Base-by-base conservation (phyloP, 2,797 vertebrate species). In the Knipowitschia caucasica region DNA sequence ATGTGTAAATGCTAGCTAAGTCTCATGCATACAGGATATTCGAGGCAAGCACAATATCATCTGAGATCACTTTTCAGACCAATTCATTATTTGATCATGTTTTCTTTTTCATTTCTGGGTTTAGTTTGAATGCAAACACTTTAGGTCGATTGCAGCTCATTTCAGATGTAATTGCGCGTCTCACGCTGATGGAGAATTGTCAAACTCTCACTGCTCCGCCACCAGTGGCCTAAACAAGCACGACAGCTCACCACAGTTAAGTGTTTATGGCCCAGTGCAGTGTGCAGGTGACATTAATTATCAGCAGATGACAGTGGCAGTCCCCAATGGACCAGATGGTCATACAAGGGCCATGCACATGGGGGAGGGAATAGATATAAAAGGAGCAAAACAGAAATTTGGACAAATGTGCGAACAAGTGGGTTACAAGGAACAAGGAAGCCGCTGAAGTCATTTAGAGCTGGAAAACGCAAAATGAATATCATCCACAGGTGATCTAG, bases 251-350 rank as follows among this genome's bases (percentile, higher is more conserved):
- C 82, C 77, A 65, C 71, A 73, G 71, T 75, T 82, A 85, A 83
- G 89, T 91, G 87, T 88, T 81, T 89, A 90, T 77, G 66, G 77
- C 78, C 74, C 70, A 54, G 81, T 77, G 88, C 84, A 75, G 77
- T 55, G 77, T 86, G 91, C 94, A 95, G 93, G 93, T 95, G 93
- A 94, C 92, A 92, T 89, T 93, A 92, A 92, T 94, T 91, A 93
- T 87, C 82, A 90, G 90, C 91, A 92, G 91, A 92, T 91, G 93
- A 94, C 91, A 91, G 91, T 85, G 87, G 87, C 81, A 84, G 89
- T 91, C 80, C 69, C 72, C 89, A 88, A 82, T 86, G 87, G 84
- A 90, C 89, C 93, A 94, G 92, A 94, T 92, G 93, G 93, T 64
- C 75, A 89, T 69, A 81, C 84, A 84, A 90, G 92, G 92, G 91